Evolutionary conservation across 2,888 invertebrate genomes (phyloP).

Genomic region (Melitaea athalia): DNA sequence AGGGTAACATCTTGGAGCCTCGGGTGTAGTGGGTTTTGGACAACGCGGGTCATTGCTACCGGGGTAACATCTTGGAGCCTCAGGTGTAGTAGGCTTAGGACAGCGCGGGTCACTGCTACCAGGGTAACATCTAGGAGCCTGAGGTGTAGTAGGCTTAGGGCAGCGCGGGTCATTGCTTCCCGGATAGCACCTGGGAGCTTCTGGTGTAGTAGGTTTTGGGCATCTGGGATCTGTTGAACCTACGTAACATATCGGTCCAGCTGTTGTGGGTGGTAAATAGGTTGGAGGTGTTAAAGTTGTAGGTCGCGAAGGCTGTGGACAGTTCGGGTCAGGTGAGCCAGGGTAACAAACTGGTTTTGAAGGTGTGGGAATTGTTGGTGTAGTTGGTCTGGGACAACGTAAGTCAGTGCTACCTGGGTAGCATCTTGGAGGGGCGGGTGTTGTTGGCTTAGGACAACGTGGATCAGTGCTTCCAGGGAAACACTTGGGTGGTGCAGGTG

Average conservation of each 20-base stretch:
- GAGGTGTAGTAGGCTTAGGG: conserved; percentile 45
- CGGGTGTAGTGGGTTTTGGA: conserved; percentile 48
- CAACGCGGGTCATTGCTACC: conserved; percentile 54
- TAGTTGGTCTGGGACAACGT: conserved; percentile 49
- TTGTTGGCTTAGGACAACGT: conserved; percentile 45
- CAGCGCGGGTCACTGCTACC: conserved; percentile 47
- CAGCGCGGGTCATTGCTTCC: conserved; percentile 44
- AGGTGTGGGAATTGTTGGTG: conserved; percentile 39
- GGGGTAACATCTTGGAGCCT: conserved; percentile 48
- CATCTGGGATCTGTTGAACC: conserved; percentile 57
- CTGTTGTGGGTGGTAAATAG: conserved; percentile 43
- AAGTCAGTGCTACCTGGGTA: conserved; percentile 51
- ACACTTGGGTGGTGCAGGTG: conserved; percentile 43
- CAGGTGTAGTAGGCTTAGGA: conserved; percentile 50
- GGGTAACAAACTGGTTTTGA: conserved; percentile 47
- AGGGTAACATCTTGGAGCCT: conserved; percentile 49
- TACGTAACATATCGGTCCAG: conserved; percentile 44
- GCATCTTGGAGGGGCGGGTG: conserved; percentile 47
- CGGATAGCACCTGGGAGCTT: conserved; percentile 46
- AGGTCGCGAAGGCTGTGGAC: conserved; percentile 48
- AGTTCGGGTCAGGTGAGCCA: conserved; percentile 47
- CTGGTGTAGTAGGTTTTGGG: conserved; percentile 46
- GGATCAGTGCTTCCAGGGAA: conserved; percentile 52
- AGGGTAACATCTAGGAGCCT: conserved; percentile 47
- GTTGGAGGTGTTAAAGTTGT: conserved; percentile 43